These are phyloP conservation scores for Sandelia bainsii DNA, from an alignment of 2,797 vertebrate species.

Conservation along the genomic window DNA sequence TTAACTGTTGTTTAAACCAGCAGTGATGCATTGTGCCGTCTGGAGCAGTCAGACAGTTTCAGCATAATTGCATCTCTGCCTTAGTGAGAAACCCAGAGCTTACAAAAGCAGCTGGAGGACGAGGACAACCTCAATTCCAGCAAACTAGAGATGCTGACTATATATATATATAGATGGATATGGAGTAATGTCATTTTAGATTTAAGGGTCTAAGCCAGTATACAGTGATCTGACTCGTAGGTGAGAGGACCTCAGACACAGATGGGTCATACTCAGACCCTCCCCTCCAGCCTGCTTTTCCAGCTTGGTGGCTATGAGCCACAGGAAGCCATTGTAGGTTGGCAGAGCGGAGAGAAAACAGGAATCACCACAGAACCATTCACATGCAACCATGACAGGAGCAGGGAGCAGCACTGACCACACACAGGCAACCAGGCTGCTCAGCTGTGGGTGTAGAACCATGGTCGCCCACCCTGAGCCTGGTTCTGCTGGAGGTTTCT, in stretches of 20 bases:
- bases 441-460: no score
- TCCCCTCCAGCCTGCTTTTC: slow-evolving; percentile 58
- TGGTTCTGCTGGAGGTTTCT: no score
- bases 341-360: slow-evolving; percentile 53
- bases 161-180: not conserved
- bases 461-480: no score
- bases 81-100: slow-evolving; percentile 41
- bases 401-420: slow-evolving; percentile 33
- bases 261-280: slow-evolving; percentile 52
- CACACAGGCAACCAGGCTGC: slow-evolving; percentile 38
- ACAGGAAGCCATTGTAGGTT: slow-evolving; percentile 70
- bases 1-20: slow-evolving; percentile 45
- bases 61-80: slow-evolving; percentile 59
- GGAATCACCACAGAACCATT: slow-evolving; percentile 42
- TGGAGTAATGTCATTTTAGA: no score
- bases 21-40: slow-evolving; percentile 41
- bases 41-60: slow-evolving; percentile 45
- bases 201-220: slow-evolving; percentile 26
- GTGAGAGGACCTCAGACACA: slow-evolving; percentile 43
- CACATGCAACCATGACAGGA: slow-evolving; percentile 30
- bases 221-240: slow-evolving; percentile 46
- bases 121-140: slow-evolving; percentile 26
- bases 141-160: slow-evolving; percentile 9
- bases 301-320: slow-evolving; percentile 68
- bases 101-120: slow-evolving; percentile 8